Percentiles rank a stretch among this genome's conserved stretches.
Evolutionary conservation across 2,888 invertebrate genomes (phyloP).

Genomic region (Lasioglossum malachurum): DNA sequence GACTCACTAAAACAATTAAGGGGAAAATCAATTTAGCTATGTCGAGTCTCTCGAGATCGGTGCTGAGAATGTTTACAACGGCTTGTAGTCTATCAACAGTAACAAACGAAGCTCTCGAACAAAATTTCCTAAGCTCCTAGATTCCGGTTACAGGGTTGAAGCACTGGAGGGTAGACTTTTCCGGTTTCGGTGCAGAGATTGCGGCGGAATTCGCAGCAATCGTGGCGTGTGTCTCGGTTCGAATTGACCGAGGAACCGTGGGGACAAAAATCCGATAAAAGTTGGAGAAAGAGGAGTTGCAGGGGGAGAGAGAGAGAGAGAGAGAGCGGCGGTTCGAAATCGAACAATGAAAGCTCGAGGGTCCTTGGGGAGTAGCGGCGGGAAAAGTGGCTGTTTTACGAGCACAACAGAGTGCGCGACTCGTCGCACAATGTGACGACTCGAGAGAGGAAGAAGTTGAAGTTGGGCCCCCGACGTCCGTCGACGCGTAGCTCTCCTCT

Average conservation of each 20-base stretch:
- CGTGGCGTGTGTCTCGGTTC: background rate
- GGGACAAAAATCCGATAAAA: background rate
- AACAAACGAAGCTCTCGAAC: background rate
- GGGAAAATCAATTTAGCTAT: background rate
- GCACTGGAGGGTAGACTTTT: background rate
- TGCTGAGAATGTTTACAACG: background rate
- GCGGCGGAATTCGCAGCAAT: background rate
- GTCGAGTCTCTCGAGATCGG: background rate
- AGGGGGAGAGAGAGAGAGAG: background rate
- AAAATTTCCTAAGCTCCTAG: background rate
- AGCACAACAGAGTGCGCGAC: conserved; percentile 70
- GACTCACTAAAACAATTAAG: background rate
- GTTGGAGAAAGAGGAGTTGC: conserved; percentile 7
- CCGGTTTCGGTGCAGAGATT: background rate
- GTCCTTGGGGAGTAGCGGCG: conserved; percentile 70
- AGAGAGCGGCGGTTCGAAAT: conserved; percentile 63
- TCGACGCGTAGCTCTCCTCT: conserved; percentile 8
- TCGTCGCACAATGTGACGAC: conserved; percentile 71
- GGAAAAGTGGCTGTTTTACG: conserved; percentile 79
- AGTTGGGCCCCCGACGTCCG: conserved; percentile 26
- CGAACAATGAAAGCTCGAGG: conserved; percentile 78
- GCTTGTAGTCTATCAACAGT: background rate
- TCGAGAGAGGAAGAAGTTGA: conserved; percentile 65
- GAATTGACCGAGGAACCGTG: conserved; percentile 15
- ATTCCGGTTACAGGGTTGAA: background rate